Conservation (phyloP, 2,888 invertebrate genomes). For the Acleris laterana region DNA sequence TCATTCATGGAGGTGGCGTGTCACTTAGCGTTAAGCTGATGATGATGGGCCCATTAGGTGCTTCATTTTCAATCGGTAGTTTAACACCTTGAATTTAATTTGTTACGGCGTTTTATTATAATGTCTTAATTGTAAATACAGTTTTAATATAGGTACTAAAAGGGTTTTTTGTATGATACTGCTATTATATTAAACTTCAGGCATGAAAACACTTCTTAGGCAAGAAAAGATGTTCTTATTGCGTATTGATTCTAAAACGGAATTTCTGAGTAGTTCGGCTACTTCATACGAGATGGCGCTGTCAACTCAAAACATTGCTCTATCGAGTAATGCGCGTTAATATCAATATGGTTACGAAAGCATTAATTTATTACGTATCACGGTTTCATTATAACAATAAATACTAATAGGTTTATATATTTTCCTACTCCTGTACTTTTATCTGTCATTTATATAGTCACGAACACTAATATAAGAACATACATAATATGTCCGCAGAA, state of each 20-base stretch:
- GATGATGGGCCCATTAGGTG: constrained; percentile 12
- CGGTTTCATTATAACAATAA: no score
- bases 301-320: not conserved
- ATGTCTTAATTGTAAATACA: not conserved
- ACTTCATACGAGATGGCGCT: constrained; percentile 65
- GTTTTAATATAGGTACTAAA: no score
- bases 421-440: no score
- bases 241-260: constrained; percentile 12
- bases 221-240: not conserved
- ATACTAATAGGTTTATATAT: no score
- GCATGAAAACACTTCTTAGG: not conserved
- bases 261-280: constrained; percentile 45
- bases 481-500: no score
- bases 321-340: not conserved
- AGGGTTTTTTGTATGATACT: no score
- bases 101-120: not conserved
- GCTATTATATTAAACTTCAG: no score
- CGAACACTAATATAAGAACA: no score
- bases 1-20: constrained; percentile 58
- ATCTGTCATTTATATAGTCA: no score
- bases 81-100: constrained; percentile 2
- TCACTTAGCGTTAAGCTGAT: constrained; percentile 34
- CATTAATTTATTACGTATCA: no score
- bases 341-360: no score
- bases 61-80: not conserved